Evolutionary conservation across 2,113 vertebrate genomes (phyloP).

Genomic region (Butorides virescens): DNA sequence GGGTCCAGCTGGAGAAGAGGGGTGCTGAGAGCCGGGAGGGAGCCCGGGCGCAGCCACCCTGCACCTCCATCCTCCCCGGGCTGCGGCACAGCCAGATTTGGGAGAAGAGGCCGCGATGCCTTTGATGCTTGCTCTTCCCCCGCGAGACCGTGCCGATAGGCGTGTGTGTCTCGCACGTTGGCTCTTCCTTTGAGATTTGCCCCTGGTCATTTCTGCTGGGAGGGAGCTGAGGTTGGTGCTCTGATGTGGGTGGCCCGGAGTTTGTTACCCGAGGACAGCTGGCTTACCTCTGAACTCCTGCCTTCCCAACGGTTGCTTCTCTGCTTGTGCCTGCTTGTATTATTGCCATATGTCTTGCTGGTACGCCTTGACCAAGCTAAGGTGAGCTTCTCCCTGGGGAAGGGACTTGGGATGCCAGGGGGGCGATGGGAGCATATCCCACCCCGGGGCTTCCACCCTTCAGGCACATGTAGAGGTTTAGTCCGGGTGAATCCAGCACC

Average conservation of each 20-base stretch:
- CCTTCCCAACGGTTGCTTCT: constrained; percentile 35
- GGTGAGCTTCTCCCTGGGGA: background rate
- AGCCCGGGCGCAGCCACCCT: fast-evolving
- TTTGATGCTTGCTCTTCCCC: constrained; percentile 1
- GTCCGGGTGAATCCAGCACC: background rate
- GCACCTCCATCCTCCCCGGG: background rate
- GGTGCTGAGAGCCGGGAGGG: background rate
- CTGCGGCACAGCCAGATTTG: fast-evolving
- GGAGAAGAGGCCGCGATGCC: background rate
- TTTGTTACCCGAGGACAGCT: constrained; percentile 65
- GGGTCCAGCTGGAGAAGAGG: background rate
- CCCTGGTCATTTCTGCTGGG: constrained; percentile 60
- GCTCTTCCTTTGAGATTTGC: constrained; percentile 53
- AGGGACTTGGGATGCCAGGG: background rate
- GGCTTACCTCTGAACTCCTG: constrained; percentile 61
- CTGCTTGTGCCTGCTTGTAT: constrained; percentile 56
- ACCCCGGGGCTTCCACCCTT: background rate
- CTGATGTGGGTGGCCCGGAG: constrained; percentile 62
- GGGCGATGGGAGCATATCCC: background rate
- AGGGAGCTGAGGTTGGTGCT: constrained; percentile 48
- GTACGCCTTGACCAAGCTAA: constrained; percentile 29
- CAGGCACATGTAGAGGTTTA: background rate
- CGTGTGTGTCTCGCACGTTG: background rate
- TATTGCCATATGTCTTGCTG: background rate
- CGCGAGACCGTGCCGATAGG: background rate